A percentile compares a stretch with the other conserved stretches of the same genome.
phyloP scores from a whole-genome alignment of 2,888 invertebrate species.

The Heliconius ethilla region DNA sequence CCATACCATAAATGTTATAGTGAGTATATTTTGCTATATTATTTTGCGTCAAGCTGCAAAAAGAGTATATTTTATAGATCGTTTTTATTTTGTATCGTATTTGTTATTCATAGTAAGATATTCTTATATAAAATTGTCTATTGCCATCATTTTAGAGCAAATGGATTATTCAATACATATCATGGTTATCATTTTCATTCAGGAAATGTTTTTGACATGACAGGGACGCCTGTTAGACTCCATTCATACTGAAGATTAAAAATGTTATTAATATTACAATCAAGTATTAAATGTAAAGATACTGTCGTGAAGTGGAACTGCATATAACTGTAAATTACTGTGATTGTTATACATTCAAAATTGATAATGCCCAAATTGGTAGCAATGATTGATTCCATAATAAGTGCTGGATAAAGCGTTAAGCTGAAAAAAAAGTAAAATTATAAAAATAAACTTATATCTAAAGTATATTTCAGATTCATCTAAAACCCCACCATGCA shows the following conservation, averaged over 20 bases:
- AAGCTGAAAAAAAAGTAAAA: neutral
- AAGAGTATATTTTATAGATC: neutral
- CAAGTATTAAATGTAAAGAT: too few relatives aligned
- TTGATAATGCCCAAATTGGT: too few relatives aligned
- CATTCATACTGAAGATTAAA: too few relatives aligned
- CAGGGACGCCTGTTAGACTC: neutral
- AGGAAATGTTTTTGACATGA: neutral
- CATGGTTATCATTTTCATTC: neutral
- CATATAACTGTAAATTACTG: too few relatives aligned
- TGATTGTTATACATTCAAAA: too few relatives aligned
- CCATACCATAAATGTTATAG: constrained; percentile 73
- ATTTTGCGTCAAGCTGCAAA: neutral
- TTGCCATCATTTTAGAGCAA: too few relatives aligned
- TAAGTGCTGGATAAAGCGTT: neutral
- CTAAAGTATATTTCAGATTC: constrained; percentile 53
- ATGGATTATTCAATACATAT: neutral
- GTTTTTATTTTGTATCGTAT: neutral
- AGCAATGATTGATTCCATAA: too few relatives aligned
- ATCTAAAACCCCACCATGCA: constrained; percentile 74
- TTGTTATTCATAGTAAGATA: too few relatives aligned
- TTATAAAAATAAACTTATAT: neutral
- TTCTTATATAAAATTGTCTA: too few relatives aligned
- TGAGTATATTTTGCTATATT: constrained; percentile 50
- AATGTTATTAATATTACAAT: too few relatives aligned
- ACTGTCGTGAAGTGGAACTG: too few relatives aligned